phyloP scores from a whole-genome alignment of 2,888 invertebrate species.

The Adela reaumurella region DNA sequence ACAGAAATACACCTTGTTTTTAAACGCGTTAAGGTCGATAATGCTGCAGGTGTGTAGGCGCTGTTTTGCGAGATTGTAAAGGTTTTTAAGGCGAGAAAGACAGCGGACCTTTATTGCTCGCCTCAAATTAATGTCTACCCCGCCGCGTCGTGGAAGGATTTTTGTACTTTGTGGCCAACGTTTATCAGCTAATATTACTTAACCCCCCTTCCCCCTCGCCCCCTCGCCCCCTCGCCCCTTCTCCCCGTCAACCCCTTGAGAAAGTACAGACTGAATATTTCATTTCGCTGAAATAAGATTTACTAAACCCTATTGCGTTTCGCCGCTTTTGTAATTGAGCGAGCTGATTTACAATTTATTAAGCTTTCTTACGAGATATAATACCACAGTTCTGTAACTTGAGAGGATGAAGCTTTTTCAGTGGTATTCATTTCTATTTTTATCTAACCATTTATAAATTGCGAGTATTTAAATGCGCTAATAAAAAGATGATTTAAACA shows the following conservation, averaged over 20 bases:
- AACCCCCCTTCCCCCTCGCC: neutral
- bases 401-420: too few relatives aligned
- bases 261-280: neutral
- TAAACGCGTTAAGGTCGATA: too few relatives aligned
- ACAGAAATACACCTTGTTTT: too few relatives aligned
- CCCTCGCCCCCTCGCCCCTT: too few relatives aligned
- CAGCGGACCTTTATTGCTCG: slow-evolving; percentile 45
- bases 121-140: slow-evolving; percentile 52
- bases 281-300: neutral
- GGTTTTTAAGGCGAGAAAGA: slow-evolving; percentile 46
- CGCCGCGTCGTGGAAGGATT: slow-evolving; percentile 26
- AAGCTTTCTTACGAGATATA: too few relatives aligned
- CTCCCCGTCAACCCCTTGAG: neutral
- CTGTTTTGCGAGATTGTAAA: slow-evolving; percentile 30
- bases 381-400: too few relatives aligned
- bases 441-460: too few relatives aligned
- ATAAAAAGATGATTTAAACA: too few relatives aligned
- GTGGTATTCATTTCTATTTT: too few relatives aligned
- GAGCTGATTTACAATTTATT: too few relatives aligned
- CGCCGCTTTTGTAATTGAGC: neutral
- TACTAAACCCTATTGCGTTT: neutral
- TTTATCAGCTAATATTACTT: slow-evolving; percentile 42
- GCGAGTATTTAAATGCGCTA: too few relatives aligned
- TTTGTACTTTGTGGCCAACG: slow-evolving; percentile 37
- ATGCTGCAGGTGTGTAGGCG: too few relatives aligned